Conservation (phyloP, 30 jellyfish, hydroid and myxozoan species). For the Haliclystus octoradiatus region DNA sequence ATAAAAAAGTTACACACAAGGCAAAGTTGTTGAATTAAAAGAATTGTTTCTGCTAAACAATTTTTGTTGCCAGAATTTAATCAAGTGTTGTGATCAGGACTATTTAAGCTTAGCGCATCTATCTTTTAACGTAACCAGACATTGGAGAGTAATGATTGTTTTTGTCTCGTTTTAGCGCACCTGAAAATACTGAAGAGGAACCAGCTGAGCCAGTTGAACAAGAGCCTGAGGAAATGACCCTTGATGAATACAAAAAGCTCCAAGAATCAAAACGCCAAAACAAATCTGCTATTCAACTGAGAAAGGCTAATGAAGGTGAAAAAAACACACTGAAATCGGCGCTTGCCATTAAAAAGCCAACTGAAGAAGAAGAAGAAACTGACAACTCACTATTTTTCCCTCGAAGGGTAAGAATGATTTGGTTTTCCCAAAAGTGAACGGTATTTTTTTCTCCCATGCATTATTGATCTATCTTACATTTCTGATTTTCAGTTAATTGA, state of each 20-base stretch:
- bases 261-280: conserved; percentile 33
- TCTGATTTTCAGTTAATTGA: conserved; percentile 51
- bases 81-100: too few species aligned
- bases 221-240: conserved; percentile 42
- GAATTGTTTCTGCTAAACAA: background rate
- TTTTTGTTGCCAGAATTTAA: background rate
- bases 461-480: background rate
- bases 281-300: conserved; percentile 37
- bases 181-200: conserved; percentile 11
- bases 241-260: conserved; percentile 62
- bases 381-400: conserved; percentile 85
- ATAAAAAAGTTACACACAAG: too few species aligned
- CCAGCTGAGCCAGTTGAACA: conserved; percentile 15
- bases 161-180: too few species aligned
- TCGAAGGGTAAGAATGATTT: conserved; percentile 38
- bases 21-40: too few species aligned
- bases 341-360: conserved; percentile 41
- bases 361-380: conserved; percentile 70
- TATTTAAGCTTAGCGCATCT: too few species aligned
- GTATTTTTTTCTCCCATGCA: background rate
- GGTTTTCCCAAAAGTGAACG: background rate
- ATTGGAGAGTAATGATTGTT: too few species aligned
- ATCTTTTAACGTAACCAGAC: too few species aligned
- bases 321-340: conserved; percentile 41
- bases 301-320: conserved; percentile 92